These are phyloP conservation scores for Zaprionus inermis DNA, from an alignment of 1,140 invertebrate genomes.

Conservation along the genomic window DNA sequence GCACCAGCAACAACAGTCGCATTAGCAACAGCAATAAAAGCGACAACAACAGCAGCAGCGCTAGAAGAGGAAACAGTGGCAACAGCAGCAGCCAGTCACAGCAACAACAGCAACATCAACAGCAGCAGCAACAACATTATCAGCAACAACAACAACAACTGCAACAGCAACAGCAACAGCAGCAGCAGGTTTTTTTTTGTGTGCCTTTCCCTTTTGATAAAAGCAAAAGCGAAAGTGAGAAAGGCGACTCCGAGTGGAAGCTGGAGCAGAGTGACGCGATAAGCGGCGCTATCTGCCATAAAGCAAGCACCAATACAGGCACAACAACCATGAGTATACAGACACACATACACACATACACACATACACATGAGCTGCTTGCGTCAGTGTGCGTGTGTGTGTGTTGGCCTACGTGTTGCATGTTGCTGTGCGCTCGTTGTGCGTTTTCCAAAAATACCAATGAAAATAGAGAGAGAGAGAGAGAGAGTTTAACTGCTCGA, in stretches of 20 bases:
- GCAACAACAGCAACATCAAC: not conserved
- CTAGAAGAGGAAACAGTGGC: not conserved
- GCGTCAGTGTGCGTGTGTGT: not conserved
- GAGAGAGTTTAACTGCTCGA: not conserved
- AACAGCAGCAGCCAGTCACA: not conserved
- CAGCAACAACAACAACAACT: not conserved
- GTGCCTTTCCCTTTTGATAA: conserved; percentile 50
- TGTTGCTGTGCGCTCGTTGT: not conserved
- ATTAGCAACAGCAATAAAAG: not conserved
- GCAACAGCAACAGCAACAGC: too few relatives aligned
- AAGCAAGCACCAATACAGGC: not conserved
- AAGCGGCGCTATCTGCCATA: conserved; percentile 2
- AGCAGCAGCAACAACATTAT: conserved; percentile 2
- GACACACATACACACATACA: not conserved
- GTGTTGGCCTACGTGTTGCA: not conserved
- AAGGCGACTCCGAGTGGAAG: conserved; percentile 20
- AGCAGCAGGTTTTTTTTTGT: conserved; percentile 24
- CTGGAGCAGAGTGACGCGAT: not conserved
- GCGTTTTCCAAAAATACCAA: conserved; percentile 33
- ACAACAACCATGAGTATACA: not conserved
- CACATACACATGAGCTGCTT: not conserved
- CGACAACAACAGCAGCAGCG: not conserved
- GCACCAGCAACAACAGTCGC: not conserved
- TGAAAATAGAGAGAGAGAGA: too few relatives aligned
- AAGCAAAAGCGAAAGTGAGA: conserved; percentile 46